phyloP scores from a whole-genome alignment of 1,140 invertebrate species.

The Rhagoletis zephyria region DNA sequence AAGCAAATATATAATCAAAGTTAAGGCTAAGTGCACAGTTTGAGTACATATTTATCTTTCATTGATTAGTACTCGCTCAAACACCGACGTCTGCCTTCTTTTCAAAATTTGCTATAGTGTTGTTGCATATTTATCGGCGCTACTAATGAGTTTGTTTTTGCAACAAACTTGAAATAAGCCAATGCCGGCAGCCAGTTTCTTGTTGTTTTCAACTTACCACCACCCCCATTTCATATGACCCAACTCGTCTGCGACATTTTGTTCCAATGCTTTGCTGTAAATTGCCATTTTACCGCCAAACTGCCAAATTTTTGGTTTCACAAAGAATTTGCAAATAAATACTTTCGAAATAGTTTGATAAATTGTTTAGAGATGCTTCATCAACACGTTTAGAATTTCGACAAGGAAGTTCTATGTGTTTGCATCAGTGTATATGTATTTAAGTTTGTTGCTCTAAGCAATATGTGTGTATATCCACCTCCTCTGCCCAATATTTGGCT shows the following conservation, averaged over 20 bases:
- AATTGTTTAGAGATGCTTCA: slow-evolving; percentile 38
- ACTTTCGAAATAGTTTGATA: slow-evolving; percentile 30
- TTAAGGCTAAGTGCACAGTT: no score
- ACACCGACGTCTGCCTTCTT: no score
- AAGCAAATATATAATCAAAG: no score
- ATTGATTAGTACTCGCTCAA: not conserved
- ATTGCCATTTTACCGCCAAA: slow-evolving; percentile 42
- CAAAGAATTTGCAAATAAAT: slow-evolving; percentile 44
- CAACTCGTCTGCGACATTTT: not conserved
- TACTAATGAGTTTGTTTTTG: slow-evolving; percentile 22
- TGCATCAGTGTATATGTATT: not conserved
- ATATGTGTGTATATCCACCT: not conserved
- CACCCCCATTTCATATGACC: not conserved
- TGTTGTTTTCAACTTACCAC: not conserved
- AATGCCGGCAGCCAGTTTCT: not conserved
- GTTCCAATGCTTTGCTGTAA: not conserved
- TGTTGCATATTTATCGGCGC: slow-evolving; percentile 23
- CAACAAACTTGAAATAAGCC: slow-evolving; percentile 9
- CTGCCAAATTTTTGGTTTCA: slow-evolving; percentile 8
- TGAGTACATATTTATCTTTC: no score
- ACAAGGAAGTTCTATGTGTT: not conserved
- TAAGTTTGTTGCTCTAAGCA: slow-evolving; percentile 1
- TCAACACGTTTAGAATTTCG: slow-evolving; percentile 47
- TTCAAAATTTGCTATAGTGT: not conserved
- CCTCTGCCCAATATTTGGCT: not conserved